A percentile compares a stretch with the other conserved stretches of the same genome.
phyloP scores from a whole-genome alignment of 2,113 vertebrate species.

The rabbit (Oryctolagus cuniculus) region mOryCun1.1 NC_091435.1:122549001-122549500 shows the following conservation, averaged over 20 bases:
- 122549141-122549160: neutral
- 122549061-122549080: slow-evolving; percentile 15
- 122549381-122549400: too few species aligned
- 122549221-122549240: neutral
- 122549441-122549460: too few species aligned
- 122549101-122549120: slow-evolving; percentile 14
- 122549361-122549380: too few species aligned
- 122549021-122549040: neutral
- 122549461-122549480: too few species aligned
- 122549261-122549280: neutral
- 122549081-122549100: neutral
- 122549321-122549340: too few species aligned
- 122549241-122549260: too few species aligned
- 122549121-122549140: neutral
- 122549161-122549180: neutral
- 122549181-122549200: neutral
- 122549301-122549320: too few species aligned
- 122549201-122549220: neutral
- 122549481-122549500: too few species aligned
- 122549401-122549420: too few species aligned
- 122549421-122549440: too few species aligned
- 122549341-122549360: too few species aligned
- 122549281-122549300: too few species aligned
- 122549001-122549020: neutral
- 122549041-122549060: neutral